These are phyloP conservation scores for Scaptodrosophila lebanonensis DNA, from an alignment of 1,140 invertebrate genomes.

Conservation along the genomic window DNA sequence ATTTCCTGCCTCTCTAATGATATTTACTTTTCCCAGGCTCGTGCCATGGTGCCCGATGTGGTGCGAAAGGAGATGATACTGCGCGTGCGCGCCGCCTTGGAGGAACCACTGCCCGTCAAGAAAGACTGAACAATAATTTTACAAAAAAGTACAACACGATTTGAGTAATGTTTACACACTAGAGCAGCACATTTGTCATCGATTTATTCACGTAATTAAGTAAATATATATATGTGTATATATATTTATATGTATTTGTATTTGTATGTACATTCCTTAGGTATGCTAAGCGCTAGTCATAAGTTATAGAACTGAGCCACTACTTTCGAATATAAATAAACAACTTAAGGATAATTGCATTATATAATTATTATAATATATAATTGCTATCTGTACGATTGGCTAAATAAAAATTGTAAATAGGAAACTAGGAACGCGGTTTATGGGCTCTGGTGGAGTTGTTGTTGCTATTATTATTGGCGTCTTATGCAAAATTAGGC, in stretches of 20 bases:
- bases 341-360: slow-evolving; percentile 42
- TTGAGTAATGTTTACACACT: slow-evolving; percentile 44
- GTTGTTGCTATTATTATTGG: slow-evolving; percentile 5
- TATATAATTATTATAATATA: slow-evolving; percentile 11
- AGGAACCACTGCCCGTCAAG: not conserved
- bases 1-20: not conserved
- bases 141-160: not conserved
- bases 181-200: slow-evolving; percentile 31
- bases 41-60: slow-evolving; percentile 89
- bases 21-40: slow-evolving; percentile 78
- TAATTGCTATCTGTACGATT: slow-evolving; percentile 36
- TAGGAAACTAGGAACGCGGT: slow-evolving; percentile 51
- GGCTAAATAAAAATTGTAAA: slow-evolving; percentile 50
- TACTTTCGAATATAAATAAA: slow-evolving; percentile 62
- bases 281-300: too few relatives aligned
- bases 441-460: slow-evolving; percentile 33
- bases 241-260: slow-evolving; percentile 20
- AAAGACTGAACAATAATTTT: slow-evolving; percentile 1
- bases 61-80: slow-evolving; percentile 93
- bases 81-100: slow-evolving; percentile 38
- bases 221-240: slow-evolving; percentile 39
- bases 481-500: slow-evolving; percentile 36
- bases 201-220: slow-evolving; percentile 52
- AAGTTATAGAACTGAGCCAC: slow-evolving; percentile 44
- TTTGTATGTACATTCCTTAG: too few relatives aligned